Evolutionary conservation across 2,888 invertebrate genomes (phyloP), one percentile per base, ranked within the genome.

Genomic region (Eucera pruinosa): DNA sequence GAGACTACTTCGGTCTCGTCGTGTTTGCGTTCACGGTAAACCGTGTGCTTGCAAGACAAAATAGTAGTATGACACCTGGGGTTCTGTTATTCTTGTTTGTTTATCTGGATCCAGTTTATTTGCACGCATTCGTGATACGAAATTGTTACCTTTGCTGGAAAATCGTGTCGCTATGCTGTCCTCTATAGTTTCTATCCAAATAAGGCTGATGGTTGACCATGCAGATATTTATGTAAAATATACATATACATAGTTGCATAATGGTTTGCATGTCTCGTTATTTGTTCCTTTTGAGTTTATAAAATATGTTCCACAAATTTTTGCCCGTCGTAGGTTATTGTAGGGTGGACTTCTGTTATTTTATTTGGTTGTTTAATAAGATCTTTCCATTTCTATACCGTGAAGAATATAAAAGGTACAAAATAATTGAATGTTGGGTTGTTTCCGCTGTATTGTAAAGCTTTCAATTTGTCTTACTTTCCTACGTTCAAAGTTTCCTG

Each of bases 11-110:
- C 33, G 11, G 20, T 45, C 27, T 25, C 25, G 48, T 27, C 36
- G 50, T 54, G 60, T 75, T 75, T 75, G 54, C 60, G 47, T 45
- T 30, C 39, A 11, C 11, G 6, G 23, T 15, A 23, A 74, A 36
- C 6, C 18, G 23, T 20, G 50, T 39, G 45, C 27, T 6, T 2
- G 57, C 30, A 25, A 52, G 45, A 41, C 20, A 30, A 75, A 60
- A 58, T 20, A 27, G 23, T 15, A 23, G 23, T 30, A 13, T 7
- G 25, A 18, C 25, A 57, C 11, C 20, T 18, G 15, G 18, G 15
- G 18, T 52, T 58, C 45, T 50, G 33, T 54, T 74, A 54, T 33
- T 65, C 39, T n/a, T 27, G 47, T 65, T 75, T 75, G 47, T 54
- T 54, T 48, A 65, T 58, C 43, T 23, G 23, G n/a, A 33, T 48